phyloP scores from a whole-genome alignment of 2,888 invertebrate species.

The Bhutanitis thaidina region DNA sequence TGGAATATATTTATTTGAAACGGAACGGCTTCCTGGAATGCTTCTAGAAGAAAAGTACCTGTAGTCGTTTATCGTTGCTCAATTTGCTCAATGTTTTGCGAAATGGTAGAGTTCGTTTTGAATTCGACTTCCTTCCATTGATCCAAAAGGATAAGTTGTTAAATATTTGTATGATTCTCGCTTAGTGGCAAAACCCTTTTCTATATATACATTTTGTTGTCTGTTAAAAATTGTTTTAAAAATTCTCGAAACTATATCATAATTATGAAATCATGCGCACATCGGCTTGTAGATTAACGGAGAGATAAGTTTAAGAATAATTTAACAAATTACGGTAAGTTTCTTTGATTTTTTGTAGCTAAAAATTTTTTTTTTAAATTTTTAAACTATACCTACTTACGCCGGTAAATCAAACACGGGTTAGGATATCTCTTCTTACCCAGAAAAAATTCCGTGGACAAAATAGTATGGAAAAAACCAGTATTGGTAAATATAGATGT shows the following conservation, averaged over 20 bases:
- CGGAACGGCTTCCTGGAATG: slow-evolving; percentile 42
- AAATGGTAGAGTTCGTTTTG: slow-evolving; percentile 23
- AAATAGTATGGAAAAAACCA: too few species aligned
- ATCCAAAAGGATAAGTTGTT: slow-evolving; percentile 8
- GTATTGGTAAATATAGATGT: too few species aligned
- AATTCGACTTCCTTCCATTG: slow-evolving; percentile 21
- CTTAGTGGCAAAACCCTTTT: slow-evolving; percentile 21
- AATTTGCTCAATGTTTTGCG: slow-evolving; percentile 72
- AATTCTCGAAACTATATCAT: slow-evolving; percentile 30
- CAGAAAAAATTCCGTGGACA: too few species aligned
- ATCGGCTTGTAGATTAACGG: slow-evolving; percentile 34
- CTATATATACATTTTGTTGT: background rate
- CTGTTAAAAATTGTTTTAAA: slow-evolving; percentile 12
- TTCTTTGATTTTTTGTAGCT: too few species aligned
- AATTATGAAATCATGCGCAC: slow-evolving; percentile 48
- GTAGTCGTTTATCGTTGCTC: slow-evolving; percentile 60
- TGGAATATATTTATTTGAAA: slow-evolving; percentile 25
- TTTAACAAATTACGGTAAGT: slow-evolving; percentile 36
- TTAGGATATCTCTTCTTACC: too few species aligned
- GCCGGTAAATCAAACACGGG: too few species aligned
- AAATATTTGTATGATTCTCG: slow-evolving; percentile 7
- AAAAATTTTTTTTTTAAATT: too few species aligned
- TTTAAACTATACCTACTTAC: too few species aligned
- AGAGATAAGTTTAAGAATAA: slow-evolving; percentile 36
- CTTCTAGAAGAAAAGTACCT: slow-evolving; percentile 39